These are phyloP conservation scores for Trinectes maculatus DNA, from an alignment of 2,113 vertebrate genomes.

Conservation along the genomic window DNA sequence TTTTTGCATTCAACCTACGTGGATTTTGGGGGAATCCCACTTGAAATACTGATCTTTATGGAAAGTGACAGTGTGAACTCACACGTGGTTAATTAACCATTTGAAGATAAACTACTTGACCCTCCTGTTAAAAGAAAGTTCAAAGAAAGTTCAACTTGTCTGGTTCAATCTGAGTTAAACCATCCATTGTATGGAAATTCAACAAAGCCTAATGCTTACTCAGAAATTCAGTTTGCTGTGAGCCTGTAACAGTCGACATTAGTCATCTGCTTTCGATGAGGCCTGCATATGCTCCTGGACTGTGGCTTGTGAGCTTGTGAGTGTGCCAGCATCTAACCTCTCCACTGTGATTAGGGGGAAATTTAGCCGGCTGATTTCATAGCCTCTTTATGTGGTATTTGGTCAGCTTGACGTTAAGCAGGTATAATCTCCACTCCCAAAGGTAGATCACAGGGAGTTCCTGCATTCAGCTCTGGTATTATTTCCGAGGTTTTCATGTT, in stretches of 20 bases:
- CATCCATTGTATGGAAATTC: conserved; percentile 14
- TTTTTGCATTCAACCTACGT: conserved; percentile 24
- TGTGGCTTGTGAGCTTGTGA: conserved; percentile 15
- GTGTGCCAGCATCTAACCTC: conserved; percentile 52
- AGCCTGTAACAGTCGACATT: conserved; percentile 17
- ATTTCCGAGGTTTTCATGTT: conserved; percentile 60
- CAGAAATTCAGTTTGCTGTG: conserved; percentile 19
- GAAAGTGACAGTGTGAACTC: not conserved
- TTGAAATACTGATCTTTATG: not conserved
- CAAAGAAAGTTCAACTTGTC: not conserved
- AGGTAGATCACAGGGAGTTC: conserved; percentile 71
- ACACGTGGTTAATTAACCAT: conserved; percentile 11
- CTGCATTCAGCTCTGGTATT: conserved; percentile 61
- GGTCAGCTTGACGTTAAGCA: conserved; percentile 70
- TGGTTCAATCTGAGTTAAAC: conserved; percentile 22
- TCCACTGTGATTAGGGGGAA: conserved; percentile 48
- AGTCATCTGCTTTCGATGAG: conserved; percentile 17
- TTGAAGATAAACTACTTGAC: no score
- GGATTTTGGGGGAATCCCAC: not conserved
- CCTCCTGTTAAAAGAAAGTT: conserved; percentile 32
- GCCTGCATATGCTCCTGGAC: conserved; percentile 16
- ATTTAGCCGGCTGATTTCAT: conserved; percentile 60
- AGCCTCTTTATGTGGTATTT: conserved; percentile 63
- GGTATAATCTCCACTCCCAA: conserved; percentile 76
- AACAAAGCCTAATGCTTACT: conserved; percentile 25